Evolutionary conservation across 2,888 invertebrate genomes (phyloP).

Genomic region (Dynastes hyllus): DNA sequence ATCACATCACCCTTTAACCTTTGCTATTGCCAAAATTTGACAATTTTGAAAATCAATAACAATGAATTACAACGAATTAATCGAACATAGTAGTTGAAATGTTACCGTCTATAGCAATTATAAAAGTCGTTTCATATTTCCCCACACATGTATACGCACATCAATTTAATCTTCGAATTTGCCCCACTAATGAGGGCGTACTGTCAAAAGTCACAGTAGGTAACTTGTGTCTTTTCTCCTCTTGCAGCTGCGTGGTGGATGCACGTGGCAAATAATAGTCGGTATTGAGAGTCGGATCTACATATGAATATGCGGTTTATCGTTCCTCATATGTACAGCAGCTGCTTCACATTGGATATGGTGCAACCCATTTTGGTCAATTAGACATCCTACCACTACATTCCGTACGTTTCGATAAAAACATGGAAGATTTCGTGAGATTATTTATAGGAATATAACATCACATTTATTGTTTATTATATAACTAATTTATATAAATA

Average conservation of each 20-base stretch:
- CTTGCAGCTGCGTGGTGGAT: slow-evolving; percentile 48
- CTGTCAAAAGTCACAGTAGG: slow-evolving; percentile 48
- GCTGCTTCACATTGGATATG: slow-evolving; percentile 52
- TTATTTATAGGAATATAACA: neutral
- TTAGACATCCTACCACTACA: slow-evolving; percentile 47
- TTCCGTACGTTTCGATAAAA: slow-evolving; percentile 30
- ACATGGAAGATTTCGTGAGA: slow-evolving; percentile 21
- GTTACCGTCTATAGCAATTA: neutral
- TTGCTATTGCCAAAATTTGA: too few relatives aligned
- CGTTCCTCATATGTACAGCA: slow-evolving; percentile 50
- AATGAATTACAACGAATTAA: too few relatives aligned
- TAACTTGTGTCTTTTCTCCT: slow-evolving; percentile 46
- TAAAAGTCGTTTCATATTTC: neutral
- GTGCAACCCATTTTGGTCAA: slow-evolving; percentile 51
- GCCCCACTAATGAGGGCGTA: slow-evolving; percentile 40
- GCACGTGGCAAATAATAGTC: slow-evolving; percentile 52
- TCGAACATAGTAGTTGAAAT: too few relatives aligned
- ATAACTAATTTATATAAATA: too few relatives aligned
- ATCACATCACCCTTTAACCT: too few relatives aligned
- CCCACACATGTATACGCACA: slow-evolving; percentile 17
- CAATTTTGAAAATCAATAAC: too few relatives aligned
- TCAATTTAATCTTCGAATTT: slow-evolving; percentile 42
- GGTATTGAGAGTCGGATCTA: slow-evolving; percentile 50
- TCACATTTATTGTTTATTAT: neutral
- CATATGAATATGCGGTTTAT: slow-evolving; percentile 52